Base-by-base conservation (phyloP, 2,888 invertebrate genomes). In the Strigamia crassipes region DNA sequence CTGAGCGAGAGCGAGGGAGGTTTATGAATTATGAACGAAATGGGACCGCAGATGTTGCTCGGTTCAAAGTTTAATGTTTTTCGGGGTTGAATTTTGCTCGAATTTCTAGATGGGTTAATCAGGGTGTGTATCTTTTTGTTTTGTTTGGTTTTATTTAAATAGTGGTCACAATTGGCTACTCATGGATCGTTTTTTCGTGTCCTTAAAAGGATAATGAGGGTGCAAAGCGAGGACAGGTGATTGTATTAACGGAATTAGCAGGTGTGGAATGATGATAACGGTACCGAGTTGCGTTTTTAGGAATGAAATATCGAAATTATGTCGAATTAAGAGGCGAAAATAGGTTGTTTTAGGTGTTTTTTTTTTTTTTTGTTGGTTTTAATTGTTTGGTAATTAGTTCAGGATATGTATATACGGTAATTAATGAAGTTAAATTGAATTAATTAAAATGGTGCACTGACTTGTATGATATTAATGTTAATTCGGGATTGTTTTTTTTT, bases 141-240 rank as follows among this genome's bases (percentile, higher is more conserved):
- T 51, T 51, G 15, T 51, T 51, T 51, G 0, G 3, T 23, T 66
- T n/a, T n/a, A 61, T 9, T n/a, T n/a, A 12, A 18, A 66, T 9
- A 66, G n/a, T 66, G 61, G 61, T 66, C 61, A 66, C 61, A 66
- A 18, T 66, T 66, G 61, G 61, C 18, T 66, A 23, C 61, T n/a
- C 61, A 66, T 21, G 61, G 21, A 18, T 66, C 12, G 12, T 21
- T 66, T 66, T 66, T 12, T 9, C 12, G 61, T 66, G 61, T 66
- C 61, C 61, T 66, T 66, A 66, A 66, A 66, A 66, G 18, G 61
- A 23, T 66, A 23, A 66, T 66, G 23, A 66, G 18, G 21, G 61
- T 66, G 46, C 46, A n/a, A 46, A 46, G 46, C 46, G 46, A 66
- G 61, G 61, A 66, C 61, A 66, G 61, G 21, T 66, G 61, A 23